A percentile compares a stretch with the other conserved stretches of the same genome.
These are phyloP conservation scores for Harmothoe impar DNA, from an alignment of 2,888 invertebrate genomes.

Conservation along the genomic window DNA sequence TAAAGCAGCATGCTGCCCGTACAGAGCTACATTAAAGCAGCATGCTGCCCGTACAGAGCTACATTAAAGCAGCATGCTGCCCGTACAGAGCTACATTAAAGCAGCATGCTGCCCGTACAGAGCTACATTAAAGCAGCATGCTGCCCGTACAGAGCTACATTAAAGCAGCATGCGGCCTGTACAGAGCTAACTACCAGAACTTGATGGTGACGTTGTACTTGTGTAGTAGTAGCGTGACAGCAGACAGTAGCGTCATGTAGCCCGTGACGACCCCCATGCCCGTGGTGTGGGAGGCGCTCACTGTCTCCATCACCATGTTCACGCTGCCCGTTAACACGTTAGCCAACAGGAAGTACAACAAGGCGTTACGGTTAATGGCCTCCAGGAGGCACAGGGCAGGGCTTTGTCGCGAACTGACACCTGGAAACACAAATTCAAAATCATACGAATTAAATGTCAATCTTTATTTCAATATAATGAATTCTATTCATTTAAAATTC, in stretches of 20 bases:
- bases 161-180: not conserved
- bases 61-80: too few relatives aligned
- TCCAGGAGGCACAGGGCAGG: slow-evolving; percentile 85
- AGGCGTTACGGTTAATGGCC: slow-evolving; percentile 91
- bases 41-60: too few relatives aligned
- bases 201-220: slow-evolving; percentile 60
- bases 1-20: too few relatives aligned
- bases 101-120: too few relatives aligned
- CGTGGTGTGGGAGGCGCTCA: slow-evolving; percentile 72
- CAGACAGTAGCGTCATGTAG: slow-evolving; percentile 78
- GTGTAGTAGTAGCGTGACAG: slow-evolving; percentile 54
- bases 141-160: too few relatives aligned
- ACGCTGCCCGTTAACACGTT: slow-evolving; percentile 93
- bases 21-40: too few relatives aligned
- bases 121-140: too few relatives aligned
- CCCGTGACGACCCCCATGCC: slow-evolving; percentile 73
- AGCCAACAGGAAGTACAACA: slow-evolving; percentile 91
- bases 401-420: not conserved
- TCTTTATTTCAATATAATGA: not conserved
- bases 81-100: too few relatives aligned
- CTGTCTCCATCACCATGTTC: slow-evolving; percentile 89
- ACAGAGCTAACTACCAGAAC: slow-evolving; percentile 64
- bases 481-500: not conserved
- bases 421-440: slow-evolving; percentile 4
- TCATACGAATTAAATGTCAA: not conserved